Conservation (phyloP, 2,888 invertebrate genomes). For the Pristionchus exspectatus region DNA sequence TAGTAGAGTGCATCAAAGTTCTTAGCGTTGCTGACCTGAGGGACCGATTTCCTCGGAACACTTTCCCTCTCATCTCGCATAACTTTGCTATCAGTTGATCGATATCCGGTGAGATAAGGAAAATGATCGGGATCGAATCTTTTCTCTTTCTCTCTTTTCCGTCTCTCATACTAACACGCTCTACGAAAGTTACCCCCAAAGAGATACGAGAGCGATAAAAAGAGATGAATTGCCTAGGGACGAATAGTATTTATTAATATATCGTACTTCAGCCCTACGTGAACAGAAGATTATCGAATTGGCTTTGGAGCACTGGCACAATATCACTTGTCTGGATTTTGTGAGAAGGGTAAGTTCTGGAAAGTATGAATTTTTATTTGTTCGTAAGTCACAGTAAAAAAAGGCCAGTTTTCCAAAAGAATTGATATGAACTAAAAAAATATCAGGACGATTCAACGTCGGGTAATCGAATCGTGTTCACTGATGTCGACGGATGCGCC, state of each 20-base stretch:
- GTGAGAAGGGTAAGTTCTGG: constrained; percentile 62
- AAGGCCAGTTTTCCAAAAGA: background rate
- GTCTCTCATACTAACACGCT: background rate
- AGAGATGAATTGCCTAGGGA: background rate
- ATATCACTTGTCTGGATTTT: constrained; percentile 79
- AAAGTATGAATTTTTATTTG: no score
- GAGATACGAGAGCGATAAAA: background rate
- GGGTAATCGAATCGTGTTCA: constrained; percentile 78
- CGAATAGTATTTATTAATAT: background rate
- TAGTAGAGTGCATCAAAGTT: background rate
- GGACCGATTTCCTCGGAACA: background rate
- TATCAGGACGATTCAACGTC: constrained; percentile 65
- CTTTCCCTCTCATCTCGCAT: background rate
- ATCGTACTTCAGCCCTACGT: constrained; percentile 69
- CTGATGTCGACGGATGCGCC: constrained; percentile 78
- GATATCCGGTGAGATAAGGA: background rate
- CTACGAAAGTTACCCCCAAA: background rate
- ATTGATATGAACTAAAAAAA: background rate
- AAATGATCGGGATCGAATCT: constrained; percentile 5
- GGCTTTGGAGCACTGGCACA: constrained; percentile 79
- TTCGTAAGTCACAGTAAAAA: no score
- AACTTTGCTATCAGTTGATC: constrained; percentile 28
- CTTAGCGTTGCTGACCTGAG: background rate
- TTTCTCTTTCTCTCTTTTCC: background rate
- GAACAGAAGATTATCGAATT: constrained; percentile 78